Conservation (phyloP, 1,140 invertebrate species). For the Meloidogyne exigua region DNA sequence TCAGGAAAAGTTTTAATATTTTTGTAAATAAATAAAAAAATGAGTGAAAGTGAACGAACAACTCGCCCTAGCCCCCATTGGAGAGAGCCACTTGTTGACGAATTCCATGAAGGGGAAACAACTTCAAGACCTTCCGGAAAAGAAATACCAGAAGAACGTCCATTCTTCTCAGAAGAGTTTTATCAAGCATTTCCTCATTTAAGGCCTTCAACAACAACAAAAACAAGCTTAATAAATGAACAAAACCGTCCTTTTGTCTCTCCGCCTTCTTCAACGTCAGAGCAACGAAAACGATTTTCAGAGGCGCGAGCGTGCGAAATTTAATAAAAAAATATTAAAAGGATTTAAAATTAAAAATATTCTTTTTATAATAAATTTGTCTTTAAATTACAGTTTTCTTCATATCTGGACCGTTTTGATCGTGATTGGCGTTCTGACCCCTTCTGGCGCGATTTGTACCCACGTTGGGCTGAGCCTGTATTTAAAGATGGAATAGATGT, state of each 20-base stretch:
- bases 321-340: conserved; percentile 6
- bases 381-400: conserved; percentile 54
- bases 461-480: conserved; percentile 61
- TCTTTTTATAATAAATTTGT: neutral
- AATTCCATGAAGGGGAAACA: conserved; percentile 4
- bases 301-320: conserved; percentile 3
- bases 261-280: neutral
- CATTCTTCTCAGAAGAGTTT: conserved; percentile 30
- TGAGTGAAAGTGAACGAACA: conserved; percentile 5
- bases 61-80: conserved; percentile 20
- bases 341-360: conserved; percentile 3
- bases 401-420: conserved; percentile 58
- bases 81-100: conserved; percentile 19
- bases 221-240: neutral
- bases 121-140: neutral
- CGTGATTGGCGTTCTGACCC: conserved; percentile 61
- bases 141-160: neutral
- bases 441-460: conserved; percentile 61
- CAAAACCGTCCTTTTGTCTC: neutral
- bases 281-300: neutral
- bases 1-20: neutral
- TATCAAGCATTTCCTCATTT: conserved; percentile 31
- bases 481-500: conserved; percentile 62
- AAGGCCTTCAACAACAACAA: conserved; percentile 5
- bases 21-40: neutral